A percentile compares a stretch with the other conserved stretches of the same genome.
These are phyloP conservation scores for Microcebus ravelobensis DNA, from an alignment of 2,113 vertebrate genomes.

Conservation along the genomic window DNA sequence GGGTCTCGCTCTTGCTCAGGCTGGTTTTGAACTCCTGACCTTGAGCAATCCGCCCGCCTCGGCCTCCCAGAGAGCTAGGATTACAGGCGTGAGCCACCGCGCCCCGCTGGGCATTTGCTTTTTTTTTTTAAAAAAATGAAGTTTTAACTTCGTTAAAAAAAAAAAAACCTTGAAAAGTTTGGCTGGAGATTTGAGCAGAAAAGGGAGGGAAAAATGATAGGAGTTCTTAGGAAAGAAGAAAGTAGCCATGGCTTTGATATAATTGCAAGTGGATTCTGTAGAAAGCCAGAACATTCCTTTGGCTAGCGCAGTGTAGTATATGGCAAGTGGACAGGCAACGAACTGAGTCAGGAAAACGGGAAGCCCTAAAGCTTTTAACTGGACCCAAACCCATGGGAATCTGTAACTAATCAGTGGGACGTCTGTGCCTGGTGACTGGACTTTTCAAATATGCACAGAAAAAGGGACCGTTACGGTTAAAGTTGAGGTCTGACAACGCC, in stretches of 20 bases:
- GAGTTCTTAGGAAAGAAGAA: conserved; percentile 26
- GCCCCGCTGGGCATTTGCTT: too few species aligned
- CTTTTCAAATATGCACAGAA: not conserved
- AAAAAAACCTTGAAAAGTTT: not conserved
- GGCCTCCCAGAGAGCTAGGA: too few species aligned
- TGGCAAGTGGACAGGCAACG: not conserved
- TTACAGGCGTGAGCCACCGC: too few species aligned
- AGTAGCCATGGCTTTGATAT: not conserved
- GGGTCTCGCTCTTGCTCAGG: too few species aligned
- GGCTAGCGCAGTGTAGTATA: not conserved
- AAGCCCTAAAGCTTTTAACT: not conserved
- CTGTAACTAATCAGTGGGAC: not conserved
- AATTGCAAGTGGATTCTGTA: not conserved
- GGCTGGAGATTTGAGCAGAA: not conserved
- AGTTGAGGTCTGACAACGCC: not conserved
- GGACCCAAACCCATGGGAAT: not conserved
- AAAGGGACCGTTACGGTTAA: not conserved
- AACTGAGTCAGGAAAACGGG: not conserved
- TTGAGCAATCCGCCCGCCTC: too few species aligned
- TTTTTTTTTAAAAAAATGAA: not conserved
- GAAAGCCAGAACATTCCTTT: not conserved
- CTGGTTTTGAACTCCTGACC: too few species aligned
- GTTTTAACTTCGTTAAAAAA: not conserved
- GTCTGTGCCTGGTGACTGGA: not conserved
- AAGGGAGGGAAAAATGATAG: not conserved